These are phyloP conservation scores for Pammene aurita DNA, from an alignment of 2,888 invertebrate genomes.

Conservation along the genomic window DNA sequence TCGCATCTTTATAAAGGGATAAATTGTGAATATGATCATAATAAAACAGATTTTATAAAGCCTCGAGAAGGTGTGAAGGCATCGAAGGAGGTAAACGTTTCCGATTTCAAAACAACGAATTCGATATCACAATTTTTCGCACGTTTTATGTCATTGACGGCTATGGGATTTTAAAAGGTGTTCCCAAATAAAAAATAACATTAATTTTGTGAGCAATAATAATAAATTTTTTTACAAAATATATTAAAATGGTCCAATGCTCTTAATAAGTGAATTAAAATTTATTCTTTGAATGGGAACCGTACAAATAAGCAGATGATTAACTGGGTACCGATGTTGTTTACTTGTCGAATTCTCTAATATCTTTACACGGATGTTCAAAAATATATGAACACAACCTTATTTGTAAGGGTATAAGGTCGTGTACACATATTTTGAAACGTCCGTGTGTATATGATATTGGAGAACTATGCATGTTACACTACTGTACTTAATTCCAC, in stretches of 20 bases:
- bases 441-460: too few species aligned
- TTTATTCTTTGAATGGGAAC: neutral
- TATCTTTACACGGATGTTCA: too few species aligned
- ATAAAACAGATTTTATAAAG: slow-evolving; percentile 66
- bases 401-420: too few species aligned
- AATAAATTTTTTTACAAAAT: neutral
- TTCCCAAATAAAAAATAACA: slow-evolving; percentile 10
- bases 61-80: slow-evolving; percentile 59
- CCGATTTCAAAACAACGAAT: slow-evolving; percentile 76
- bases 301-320: too few species aligned
- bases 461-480: too few species aligned
- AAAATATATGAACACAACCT: too few species aligned
- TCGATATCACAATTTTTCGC: slow-evolving; percentile 70
- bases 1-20: slow-evolving; percentile 63
- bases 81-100: slow-evolving; percentile 65
- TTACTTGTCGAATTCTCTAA: too few species aligned
- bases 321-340: too few species aligned
- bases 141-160: slow-evolving; percentile 56
- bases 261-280: neutral
- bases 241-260: neutral
- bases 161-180: slow-evolving; percentile 37
- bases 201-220: neutral
- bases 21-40: slow-evolving; percentile 62
- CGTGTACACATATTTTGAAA: too few species aligned
- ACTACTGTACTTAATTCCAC: neutral